Evolutionary conservation across 2,113 vertebrate genomes (phyloP), one percentile per base, ranked within the genome.

Genomic region (Scalopus aquaticus): DNA sequence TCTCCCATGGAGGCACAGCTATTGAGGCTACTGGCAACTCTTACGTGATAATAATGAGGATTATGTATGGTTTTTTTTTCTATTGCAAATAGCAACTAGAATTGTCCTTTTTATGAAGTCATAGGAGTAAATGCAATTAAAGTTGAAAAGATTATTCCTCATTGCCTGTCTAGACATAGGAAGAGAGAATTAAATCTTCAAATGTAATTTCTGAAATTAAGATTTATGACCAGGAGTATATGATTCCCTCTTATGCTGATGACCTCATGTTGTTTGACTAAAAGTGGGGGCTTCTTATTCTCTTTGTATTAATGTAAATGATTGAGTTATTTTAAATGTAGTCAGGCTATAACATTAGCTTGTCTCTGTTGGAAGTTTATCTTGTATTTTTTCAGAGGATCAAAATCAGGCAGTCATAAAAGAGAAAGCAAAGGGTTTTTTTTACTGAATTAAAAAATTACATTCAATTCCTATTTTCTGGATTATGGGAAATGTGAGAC

Each of bases 191-290:
- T 96, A 76, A 67, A 96, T 39, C 87, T 96, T 95, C 77, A 96
- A 96, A 98, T 97, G 39, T 85, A 74, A 98, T 97, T 97, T 98
- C 95, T 96, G 82, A 96, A 97, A 97, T 97, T 94, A 90, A 96
- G 96, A 97, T 96, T 97, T 97, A 98, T 97, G 93, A 96, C 30
- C 28, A 96, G 30, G 22, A 94, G 84, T 85, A 69, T 79, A 93
- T 93, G 26, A 93, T 96, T 97, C 97, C 91, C 88, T 97, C 39
- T 74, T 91, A 94, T 39, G 1, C 3, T 96, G 73, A 94, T 97
- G 89, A 97, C 86, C 44, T 98, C 97, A 98, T 96, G 69, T 70
- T 97, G 26, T 97, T 96, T 95, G 72, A 65, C 58, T 83, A 91
- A 60, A n/a, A 76, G 10, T 96, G 80, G 84, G 90, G 78, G 28